These are phyloP conservation scores for Trichonephila clavata DNA, from an alignment of 1,140 invertebrate species.

Conservation along the genomic window DNA sequence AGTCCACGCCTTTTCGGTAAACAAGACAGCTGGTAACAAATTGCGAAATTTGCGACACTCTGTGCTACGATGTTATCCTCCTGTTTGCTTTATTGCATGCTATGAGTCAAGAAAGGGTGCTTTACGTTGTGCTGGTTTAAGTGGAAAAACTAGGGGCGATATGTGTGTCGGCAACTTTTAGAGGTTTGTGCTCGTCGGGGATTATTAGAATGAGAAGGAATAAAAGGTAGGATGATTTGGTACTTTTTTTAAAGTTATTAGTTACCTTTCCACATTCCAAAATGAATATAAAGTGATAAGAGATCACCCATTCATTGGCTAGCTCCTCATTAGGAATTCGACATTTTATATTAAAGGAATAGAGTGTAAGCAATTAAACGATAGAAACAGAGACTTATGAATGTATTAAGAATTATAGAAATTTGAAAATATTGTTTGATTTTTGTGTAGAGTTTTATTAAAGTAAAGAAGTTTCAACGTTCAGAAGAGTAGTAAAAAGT, in stretches of 20 bases:
- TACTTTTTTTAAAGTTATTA: background rate
- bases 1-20: slow-evolving; percentile 63
- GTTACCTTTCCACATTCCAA: too few species aligned
- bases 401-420: too few species aligned
- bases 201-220: background rate
- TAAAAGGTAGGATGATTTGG: background rate
- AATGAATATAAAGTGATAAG: too few species aligned
- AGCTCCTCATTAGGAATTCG: too few species aligned
- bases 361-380: too few species aligned
- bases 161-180: background rate
- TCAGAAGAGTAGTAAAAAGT: too few species aligned
- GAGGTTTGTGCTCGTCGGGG: background rate
- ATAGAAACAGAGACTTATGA: too few species aligned
- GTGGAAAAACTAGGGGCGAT: background rate
- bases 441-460: too few species aligned
- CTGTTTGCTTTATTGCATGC: background rate
- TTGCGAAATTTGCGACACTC: slow-evolving; percentile 42
- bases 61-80: background rate
- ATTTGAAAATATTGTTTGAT: too few species aligned
- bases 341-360: too few species aligned
- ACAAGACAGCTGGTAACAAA: slow-evolving; percentile 68
- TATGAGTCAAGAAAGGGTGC: background rate
- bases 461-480: too few species aligned
- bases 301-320: too few species aligned
- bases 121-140: background rate